phyloP scores from a whole-genome alignment of 2,888 invertebrate genomes.

The Tipula confusa region DNA sequence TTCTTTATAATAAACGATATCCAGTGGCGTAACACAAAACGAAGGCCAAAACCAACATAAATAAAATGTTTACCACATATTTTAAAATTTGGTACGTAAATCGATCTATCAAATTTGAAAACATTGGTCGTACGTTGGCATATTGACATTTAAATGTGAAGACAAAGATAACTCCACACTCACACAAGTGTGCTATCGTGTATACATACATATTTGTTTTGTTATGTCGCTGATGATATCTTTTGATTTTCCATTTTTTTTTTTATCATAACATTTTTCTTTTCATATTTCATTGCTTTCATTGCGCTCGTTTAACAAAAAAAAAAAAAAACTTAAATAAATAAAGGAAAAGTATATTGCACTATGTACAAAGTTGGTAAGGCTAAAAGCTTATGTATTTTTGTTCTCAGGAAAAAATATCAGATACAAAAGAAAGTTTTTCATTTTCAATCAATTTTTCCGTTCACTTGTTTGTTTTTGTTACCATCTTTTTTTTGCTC shows the following conservation, averaged over 20 bases:
- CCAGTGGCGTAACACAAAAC: background rate
- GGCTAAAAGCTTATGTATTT: constrained; percentile 43
- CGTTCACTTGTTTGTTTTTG: background rate
- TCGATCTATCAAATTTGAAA: background rate
- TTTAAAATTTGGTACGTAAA: background rate
- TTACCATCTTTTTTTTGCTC: constrained; percentile 25
- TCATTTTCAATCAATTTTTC: constrained; percentile 33
- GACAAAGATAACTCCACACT: background rate
- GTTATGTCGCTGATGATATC: background rate
- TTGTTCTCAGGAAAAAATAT: background rate
- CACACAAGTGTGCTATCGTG: background rate
- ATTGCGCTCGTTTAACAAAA: constrained; percentile 12
- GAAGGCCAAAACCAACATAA: too few species aligned
- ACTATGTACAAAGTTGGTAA: constrained; percentile 83
- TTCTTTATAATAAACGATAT: background rate
- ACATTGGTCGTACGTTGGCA: background rate
- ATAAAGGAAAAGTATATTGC: constrained; percentile 73
- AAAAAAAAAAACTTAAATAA: background rate
- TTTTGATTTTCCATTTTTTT: too few species aligned
- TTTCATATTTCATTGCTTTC: constrained; percentile 33
- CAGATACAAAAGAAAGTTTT: constrained; percentile 13
- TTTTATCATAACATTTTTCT: constrained; percentile 14
- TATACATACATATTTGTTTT: too few species aligned
- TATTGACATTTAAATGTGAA: background rate
- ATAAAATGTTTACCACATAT: background rate